These are phyloP conservation scores for Lithophane ornitopus DNA, from an alignment of 2,888 invertebrate genomes.

Conservation along the genomic window DNA sequence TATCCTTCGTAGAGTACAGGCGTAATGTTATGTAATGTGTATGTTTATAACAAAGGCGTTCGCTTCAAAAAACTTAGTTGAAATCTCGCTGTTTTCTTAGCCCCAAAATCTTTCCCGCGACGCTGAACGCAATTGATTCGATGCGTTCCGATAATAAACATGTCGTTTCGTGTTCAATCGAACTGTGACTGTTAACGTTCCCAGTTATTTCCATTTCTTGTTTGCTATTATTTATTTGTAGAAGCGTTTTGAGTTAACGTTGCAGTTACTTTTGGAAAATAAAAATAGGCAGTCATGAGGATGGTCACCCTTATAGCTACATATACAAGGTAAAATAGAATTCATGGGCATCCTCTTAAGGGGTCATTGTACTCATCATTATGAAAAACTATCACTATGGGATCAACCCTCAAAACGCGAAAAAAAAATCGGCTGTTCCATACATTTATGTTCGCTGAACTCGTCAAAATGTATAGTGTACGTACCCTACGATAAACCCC, in stretches of 20 bases:
- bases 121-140: conserved; percentile 65
- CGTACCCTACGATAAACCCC: too few relatives aligned
- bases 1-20: too few relatives aligned
- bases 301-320: neutral
- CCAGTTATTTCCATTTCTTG: conserved; percentile 35
- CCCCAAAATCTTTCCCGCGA: conserved; percentile 54
- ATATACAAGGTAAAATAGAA: too few relatives aligned
- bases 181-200: conserved; percentile 72
- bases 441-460: too few relatives aligned
- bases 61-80: neutral
- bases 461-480: too few relatives aligned
- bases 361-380: too few relatives aligned
- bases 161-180: conserved; percentile 73
- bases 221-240: conserved; percentile 12
- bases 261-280: neutral
- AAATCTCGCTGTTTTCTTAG: conserved; percentile 29
- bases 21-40: too few relatives aligned
- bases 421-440: too few relatives aligned
- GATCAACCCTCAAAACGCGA: too few relatives aligned
- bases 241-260: neutral
- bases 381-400: too few relatives aligned
- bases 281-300: neutral
- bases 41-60: neutral
- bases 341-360: too few relatives aligned
- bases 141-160: conserved; percentile 69